Evolutionary conservation across 2,797 vertebrate species (phyloP).

Genomic region (Acanthornis magna): DNA sequence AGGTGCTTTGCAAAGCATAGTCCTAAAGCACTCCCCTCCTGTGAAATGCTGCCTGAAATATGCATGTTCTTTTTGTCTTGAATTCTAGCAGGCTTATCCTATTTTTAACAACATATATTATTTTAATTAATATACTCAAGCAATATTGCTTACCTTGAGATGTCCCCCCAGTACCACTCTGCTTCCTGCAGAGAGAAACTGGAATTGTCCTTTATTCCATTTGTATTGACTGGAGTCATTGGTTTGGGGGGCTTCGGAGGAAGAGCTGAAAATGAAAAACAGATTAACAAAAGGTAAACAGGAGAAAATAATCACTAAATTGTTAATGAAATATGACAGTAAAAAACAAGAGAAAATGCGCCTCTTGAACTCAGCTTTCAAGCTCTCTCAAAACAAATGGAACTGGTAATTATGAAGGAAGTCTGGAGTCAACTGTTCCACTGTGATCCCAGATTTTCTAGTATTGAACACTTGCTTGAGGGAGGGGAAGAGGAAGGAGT

Average conservation of each 20-base stretch:
- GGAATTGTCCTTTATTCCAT: constrained; percentile 81
- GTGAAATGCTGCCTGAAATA: not conserved
- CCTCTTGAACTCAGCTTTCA: not conserved
- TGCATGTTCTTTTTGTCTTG: not conserved
- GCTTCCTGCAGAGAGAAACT: constrained; percentile 88
- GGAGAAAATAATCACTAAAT: not conserved
- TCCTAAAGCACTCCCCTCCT: not conserved
- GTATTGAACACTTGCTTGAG: not conserved
- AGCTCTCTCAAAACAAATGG: not conserved
- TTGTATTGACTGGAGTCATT: constrained; percentile 82
- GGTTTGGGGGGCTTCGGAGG: constrained; percentile 92
- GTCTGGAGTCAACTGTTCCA: not conserved
- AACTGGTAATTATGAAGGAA: not conserved
- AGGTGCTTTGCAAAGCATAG: not conserved
- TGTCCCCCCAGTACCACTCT: constrained; percentile 99
- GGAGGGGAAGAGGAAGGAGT: not conserved
- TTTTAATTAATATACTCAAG: not conserved
- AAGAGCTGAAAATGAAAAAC: constrained; percentile 83
- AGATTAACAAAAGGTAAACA: constrained; percentile 12
- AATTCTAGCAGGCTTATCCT: not conserved
- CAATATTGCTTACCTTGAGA: constrained; percentile 87
- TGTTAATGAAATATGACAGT: not conserved
- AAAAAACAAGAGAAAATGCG: not conserved
- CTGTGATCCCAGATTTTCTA: not conserved
- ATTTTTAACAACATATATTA: not conserved